Base-by-base conservation (phyloP, 1,140 invertebrate species). In the Ostrea denselamellosa region DNA sequence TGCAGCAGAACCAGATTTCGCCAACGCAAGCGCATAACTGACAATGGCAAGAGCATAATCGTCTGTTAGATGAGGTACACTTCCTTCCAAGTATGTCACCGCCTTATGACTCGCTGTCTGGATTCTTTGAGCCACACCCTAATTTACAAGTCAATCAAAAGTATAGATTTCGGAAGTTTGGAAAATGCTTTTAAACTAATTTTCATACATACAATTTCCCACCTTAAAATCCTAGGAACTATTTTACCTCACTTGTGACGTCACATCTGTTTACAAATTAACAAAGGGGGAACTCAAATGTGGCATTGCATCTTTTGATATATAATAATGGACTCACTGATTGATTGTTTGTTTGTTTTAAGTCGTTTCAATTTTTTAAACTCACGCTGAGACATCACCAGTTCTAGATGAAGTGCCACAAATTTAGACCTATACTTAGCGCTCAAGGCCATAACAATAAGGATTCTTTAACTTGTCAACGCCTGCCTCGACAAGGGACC, bases 71-170 rank as follows among this genome's bases (percentile, higher is more conserved):
- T 52, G 86, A 12, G 83, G 96, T 44, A 98, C 95, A 85, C 97
- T 96, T 34, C 96, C 95, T 0, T 97, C 97, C 34, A 99, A 95
- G 93, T 97, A 99, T 88, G 97, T 96, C 9, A 97, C 94, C 3
- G 97, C 98, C 93, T 97, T 97, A 91, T 96, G 97, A 86, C 97
- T 96, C 10, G 96, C 96, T 88, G 96, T 85, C 14, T 87, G 86
- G 28, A 92, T 91, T 87, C 91, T 87, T 22, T 96, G 88, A 96
- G 95, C 84, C 96, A 96, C 89, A 96, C 94, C 88, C 93, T 91
- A 25, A 22, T 10, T 3, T 34, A 12, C 9, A 10, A 87, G 8
- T 77, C 25, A 87, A 86, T 44, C 34, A 44, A 44, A 44, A 44
- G 2, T 44, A 44, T 44, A 44, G 5, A 44, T 1, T 44, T 5